phyloP scores from a whole-genome alignment of 2,888 invertebrate species.

The Parnassius smintheus region DNA sequence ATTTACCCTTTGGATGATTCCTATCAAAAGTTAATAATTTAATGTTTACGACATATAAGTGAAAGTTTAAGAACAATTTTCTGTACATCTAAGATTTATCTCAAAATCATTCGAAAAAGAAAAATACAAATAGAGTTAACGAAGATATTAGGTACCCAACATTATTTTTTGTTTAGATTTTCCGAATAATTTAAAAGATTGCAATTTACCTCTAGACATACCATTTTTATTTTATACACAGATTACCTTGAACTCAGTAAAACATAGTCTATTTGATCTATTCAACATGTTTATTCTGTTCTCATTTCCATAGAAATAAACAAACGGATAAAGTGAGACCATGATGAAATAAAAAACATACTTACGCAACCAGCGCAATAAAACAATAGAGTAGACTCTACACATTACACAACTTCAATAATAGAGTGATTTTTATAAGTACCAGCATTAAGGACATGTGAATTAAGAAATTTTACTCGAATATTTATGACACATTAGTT shows the following conservation, averaged over 20 bases:
- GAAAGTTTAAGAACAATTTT: no score
- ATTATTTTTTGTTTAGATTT: no score
- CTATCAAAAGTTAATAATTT: no score
- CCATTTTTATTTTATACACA: not conserved
- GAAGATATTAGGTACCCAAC: no score
- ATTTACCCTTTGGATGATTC: no score
- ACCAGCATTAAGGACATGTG: not conserved
- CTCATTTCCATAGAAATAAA: constrained; percentile 19
- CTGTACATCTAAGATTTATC: no score
- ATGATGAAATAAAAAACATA: constrained; percentile 20
- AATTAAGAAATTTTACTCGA: not conserved
- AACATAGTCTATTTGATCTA: constrained; percentile 3
- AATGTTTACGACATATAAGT: no score
- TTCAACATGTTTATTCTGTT: constrained; percentile 4
- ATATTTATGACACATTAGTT: no score
- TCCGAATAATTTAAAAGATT: no score
- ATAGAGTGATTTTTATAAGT: not conserved
- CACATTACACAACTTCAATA: constrained; percentile 17
- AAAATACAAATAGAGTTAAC: no score
- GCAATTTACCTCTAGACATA: no score
- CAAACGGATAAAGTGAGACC: constrained; percentile 10
- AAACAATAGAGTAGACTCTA: constrained; percentile 17
- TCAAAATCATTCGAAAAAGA: no score
- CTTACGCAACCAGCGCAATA: not conserved
- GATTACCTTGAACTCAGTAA: constrained; percentile 16